Base-by-base conservation (phyloP, 1,140 invertebrate species). In the Neocloeon triangulifer region DNA sequence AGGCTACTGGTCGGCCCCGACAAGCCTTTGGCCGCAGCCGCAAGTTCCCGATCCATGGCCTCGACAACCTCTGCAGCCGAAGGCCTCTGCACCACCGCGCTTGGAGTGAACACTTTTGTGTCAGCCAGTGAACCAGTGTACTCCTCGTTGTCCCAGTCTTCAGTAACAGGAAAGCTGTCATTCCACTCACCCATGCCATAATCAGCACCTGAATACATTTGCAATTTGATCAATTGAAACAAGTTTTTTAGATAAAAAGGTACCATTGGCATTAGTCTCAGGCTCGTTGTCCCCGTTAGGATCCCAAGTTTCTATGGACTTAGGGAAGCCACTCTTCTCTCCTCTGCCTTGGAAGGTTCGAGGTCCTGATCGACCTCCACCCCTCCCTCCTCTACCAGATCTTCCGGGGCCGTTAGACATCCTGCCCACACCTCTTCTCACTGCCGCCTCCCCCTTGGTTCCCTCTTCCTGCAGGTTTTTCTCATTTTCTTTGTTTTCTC, bases 61-160 rank as follows among this genome's bases (percentile, higher is more conserved):
- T n/a, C n/a, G n/a, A n/a, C n/a, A n/a, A n/a, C n/a, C n/a, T n/a
- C n/a, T n/a, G n/a, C n/a, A n/a, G n/a, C n/a, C n/a, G n/a, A n/a
- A n/a, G n/a, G n/a, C n/a, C n/a, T n/a, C n/a, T n/a, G n/a, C 23
- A 47, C 43, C 36, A 47, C 39, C 36, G 60, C 56, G 42, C 73
- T 79, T 17, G 78, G 72, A 20, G 79, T 85, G 45, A 86, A 86
- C 30, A 94, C 85, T 61, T 91, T 91, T n/a, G 79, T 86, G 47
- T 92, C 86, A 33, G 81, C 75, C 33, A 91, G 58, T 37, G 79
- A 86, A 34, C 84, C 84, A 8, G 81, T 84, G 58, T 88, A 92
- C 47, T 88, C 82, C 55, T 91, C 85, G 46, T 86, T 85, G 51
- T 85, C 84, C 86, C 85, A 91, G 45, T 91, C 82, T 54, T 85